A percentile compares a stretch with the other conserved stretches of the same genome.
These are phyloP conservation scores for Monochamus saltuarius DNA, from an alignment of 1,140 invertebrate genomes.

Conservation along the genomic window DNA sequence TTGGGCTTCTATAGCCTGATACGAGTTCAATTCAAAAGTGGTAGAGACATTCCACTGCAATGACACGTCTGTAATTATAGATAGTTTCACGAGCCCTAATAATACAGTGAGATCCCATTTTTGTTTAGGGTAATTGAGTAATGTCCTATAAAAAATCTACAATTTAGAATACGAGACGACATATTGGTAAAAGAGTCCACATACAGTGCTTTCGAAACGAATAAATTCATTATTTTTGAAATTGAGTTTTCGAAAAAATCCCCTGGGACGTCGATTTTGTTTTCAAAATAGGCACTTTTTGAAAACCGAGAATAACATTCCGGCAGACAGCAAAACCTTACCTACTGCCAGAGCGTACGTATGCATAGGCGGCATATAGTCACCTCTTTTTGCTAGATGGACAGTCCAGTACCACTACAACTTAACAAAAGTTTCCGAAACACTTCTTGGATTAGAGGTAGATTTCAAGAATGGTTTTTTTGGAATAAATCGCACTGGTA, in stretches of 20 bases:
- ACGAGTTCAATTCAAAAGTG: slow-evolving; percentile 93
- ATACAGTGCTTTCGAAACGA: too few species aligned
- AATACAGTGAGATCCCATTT: slow-evolving; percentile 80
- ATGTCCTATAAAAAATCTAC: slow-evolving; percentile 98
- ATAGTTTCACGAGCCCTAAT: slow-evolving; percentile 97
- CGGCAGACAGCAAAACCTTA: too few species aligned
- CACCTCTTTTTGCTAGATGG: slow-evolving; percentile 30
- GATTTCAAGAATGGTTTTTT: slow-evolving; percentile 32
- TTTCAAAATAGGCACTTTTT: too few species aligned
- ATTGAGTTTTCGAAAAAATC: too few species aligned
- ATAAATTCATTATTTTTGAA: too few species aligned
- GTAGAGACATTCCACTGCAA: slow-evolving; percentile 95
- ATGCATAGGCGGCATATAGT: too few species aligned
- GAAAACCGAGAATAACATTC: too few species aligned
- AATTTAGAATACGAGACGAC: slow-evolving; percentile 94
- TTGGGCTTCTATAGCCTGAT: slow-evolving; percentile 96
- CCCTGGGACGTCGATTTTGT: too few species aligned
- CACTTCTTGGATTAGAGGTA: slow-evolving; percentile 29
- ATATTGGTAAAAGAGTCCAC: slow-evolving; percentile 96
- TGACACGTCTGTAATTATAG: slow-evolving; percentile 87
- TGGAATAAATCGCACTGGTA: slow-evolving; percentile 30
- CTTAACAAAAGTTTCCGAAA: slow-evolving; percentile 10
- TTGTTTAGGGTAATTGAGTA: slow-evolving; percentile 93
- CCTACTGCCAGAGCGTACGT: too few species aligned
- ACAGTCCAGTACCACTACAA: slow-evolving; percentile 26